Percentiles rank a stretch among this genome's conserved stretches.
phyloP scores from a whole-genome alignment of 2,797 vertebrate genomes.

The Tragopan temminckii region DNA sequence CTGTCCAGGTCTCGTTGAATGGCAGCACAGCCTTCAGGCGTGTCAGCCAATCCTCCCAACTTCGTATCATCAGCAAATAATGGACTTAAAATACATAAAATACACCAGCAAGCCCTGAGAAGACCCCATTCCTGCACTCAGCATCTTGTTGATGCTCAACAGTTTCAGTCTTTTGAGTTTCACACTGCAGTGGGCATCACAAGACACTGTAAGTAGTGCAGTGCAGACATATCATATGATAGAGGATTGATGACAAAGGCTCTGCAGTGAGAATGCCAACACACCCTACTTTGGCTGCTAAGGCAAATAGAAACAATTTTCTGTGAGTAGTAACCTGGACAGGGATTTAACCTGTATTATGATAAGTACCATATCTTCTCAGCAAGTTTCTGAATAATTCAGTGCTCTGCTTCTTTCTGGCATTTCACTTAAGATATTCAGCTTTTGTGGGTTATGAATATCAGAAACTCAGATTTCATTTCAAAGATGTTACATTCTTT shows the following conservation, averaged over 20 bases:
- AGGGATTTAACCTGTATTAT: slow-evolving; percentile 54
- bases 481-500: neutral
- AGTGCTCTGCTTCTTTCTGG: slow-evolving; percentile 47
- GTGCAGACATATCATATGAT: neutral
- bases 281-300: neutral
- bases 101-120: neutral
- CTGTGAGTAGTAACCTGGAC: neutral
- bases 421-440: slow-evolving; percentile 32
- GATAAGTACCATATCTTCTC: neutral
- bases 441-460: slow-evolving; percentile 16
- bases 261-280: neutral
- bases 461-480: slow-evolving; percentile 12
- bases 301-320: slow-evolving; percentile 18
- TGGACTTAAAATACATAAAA: neutral
- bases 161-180: neutral
- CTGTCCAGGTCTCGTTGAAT: no score
- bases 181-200: neutral
- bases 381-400: slow-evolving; percentile 61
- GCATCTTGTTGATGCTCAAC: neutral
- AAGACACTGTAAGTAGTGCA: fast-evolving
- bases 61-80: no score
- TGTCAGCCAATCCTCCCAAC: no score
- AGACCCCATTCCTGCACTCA: neutral
- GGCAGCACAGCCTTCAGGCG: no score
- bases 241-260: neutral